Conservation (phyloP, 2,888 invertebrate species). For the Drosophila nr. perissopoda region DNA sequence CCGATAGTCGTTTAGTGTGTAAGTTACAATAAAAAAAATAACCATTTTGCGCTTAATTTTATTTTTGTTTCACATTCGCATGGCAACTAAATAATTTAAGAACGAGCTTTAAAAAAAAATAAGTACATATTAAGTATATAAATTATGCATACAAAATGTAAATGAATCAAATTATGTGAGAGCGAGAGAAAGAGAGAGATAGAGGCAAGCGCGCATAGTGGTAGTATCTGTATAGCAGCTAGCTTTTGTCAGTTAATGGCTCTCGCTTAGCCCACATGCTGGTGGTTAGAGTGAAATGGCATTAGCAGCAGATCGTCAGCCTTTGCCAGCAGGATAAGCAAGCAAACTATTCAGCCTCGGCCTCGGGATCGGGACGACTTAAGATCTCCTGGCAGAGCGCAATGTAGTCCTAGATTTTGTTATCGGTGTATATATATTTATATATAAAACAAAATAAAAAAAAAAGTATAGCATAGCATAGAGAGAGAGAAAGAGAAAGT, state of each 20-base stretch:
- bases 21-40: constrained; percentile 46
- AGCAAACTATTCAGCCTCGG: constrained; percentile 56
- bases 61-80: constrained; percentile 42
- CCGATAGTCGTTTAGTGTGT: constrained; percentile 31
- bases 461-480: constrained; percentile 53
- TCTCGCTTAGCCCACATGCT: constrained; percentile 15
- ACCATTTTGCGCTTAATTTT: constrained; percentile 43
- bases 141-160: constrained; percentile 27
- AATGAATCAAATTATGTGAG: constrained; percentile 13
- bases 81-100: constrained; percentile 22
- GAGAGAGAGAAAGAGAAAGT: constrained; percentile 32
- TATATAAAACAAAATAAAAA: constrained; percentile 9
- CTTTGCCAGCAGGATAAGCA: constrained; percentile 19
- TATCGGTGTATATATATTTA: constrained; percentile 31
- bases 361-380: constrained; percentile 84
- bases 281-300: constrained; percentile 47
- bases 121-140: constrained; percentile 2
- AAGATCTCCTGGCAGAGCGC: constrained; percentile 84
- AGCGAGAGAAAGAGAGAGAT: not conserved
- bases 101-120: constrained; percentile 18
- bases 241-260: constrained; percentile 40
- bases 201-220: constrained; percentile 19
- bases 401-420: constrained; percentile 82
- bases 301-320: constrained; percentile 30
- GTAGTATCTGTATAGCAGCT: constrained; percentile 23